Evolutionary conservation across 92 coral and sea anemone species (phyloP), one percentile per base, ranked within the genome.

Genomic region (Palythoa heliodiscus): DNA sequence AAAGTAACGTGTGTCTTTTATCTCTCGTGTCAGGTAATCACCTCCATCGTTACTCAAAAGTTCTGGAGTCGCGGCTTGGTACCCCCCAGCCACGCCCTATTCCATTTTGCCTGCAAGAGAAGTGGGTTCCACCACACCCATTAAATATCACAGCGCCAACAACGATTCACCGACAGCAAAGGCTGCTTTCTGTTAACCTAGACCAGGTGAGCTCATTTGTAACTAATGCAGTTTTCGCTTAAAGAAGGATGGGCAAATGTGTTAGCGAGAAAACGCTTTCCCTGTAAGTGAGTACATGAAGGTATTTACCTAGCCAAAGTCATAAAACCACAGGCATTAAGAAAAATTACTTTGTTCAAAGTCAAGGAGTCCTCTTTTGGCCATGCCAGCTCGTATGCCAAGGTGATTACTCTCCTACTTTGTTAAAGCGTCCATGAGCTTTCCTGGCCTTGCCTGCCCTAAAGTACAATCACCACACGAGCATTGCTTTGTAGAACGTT

Each of bases 31-130:
- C 83, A 96, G 99, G 99, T 13, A 96, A 95, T 82, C 97, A 96
- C 24, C 94, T 96, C 7, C 93, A 94, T 83, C 95, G 95, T 81
- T 96, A 94, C 92, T 96, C 99, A 89, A 96, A 96, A 87, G 99
- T 96, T 11, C 79, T 96, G 54, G 96, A 96, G 66, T 84, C 93
- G 2, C 92, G 89, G 22, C 97, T 96, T 14, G 99, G 99, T 37
- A 87, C 95, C 35, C 89, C 95, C 11, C 98, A 92, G 63, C 91
- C 98, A 52, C 95, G 92, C 83, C 93, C 96, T 22, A 78, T 96
- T 35, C 95, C 98, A 9, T 90, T 86, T 11, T 96, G 99, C 78
- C 94, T 93, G 8, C 86, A 89, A 43, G 90, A 86, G 55, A 87
- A 82, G 13, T 96, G 99, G 99, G 93, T 90, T 86, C 88, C 90